phyloP scores from a whole-genome alignment of 2,113 vertebrate genomes.

The Hyla sarda region DNA sequence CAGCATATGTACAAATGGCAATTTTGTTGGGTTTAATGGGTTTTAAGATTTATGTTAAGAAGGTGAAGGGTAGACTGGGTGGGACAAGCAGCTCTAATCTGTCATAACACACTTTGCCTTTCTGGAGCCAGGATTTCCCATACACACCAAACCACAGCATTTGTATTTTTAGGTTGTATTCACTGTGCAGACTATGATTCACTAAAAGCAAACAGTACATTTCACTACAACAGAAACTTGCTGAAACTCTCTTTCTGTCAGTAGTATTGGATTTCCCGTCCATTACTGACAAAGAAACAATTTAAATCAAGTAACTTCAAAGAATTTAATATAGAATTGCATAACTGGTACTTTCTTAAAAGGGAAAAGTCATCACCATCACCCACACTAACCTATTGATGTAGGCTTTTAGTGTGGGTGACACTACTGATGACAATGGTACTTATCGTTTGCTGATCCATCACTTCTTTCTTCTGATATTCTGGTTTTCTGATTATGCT shows the following conservation, averaged over 20 bases:
- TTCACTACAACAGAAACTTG: constrained; percentile 40
- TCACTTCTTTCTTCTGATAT: no score
- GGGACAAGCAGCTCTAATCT: constrained; percentile 10
- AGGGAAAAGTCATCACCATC: no score
- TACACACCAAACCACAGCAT: constrained; percentile 16
- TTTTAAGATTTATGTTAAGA: neutral
- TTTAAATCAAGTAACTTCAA: neutral
- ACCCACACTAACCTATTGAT: no score
- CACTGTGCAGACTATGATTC: neutral
- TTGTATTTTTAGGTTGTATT: constrained; percentile 39
- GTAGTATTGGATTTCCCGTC: constrained; percentile 46
- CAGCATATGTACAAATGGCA: neutral
- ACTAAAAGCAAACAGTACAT: constrained; percentile 21
- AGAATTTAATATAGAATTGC: neutral
- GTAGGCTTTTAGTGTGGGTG: no score
- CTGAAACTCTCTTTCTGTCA: constrained; percentile 39
- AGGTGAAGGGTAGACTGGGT: constrained; percentile 24
- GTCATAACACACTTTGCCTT: constrained; percentile 7
- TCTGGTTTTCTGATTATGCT: no score
- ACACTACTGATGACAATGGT: no score
- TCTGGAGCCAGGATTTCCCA: constrained; percentile 46
- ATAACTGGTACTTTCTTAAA: neutral
- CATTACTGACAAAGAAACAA: constrained; percentile 2
- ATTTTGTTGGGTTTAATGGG: neutral
- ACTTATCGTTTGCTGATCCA: no score